Conservation (phyloP, 2,113 vertebrate species). For the Tupaia tana region DNA sequence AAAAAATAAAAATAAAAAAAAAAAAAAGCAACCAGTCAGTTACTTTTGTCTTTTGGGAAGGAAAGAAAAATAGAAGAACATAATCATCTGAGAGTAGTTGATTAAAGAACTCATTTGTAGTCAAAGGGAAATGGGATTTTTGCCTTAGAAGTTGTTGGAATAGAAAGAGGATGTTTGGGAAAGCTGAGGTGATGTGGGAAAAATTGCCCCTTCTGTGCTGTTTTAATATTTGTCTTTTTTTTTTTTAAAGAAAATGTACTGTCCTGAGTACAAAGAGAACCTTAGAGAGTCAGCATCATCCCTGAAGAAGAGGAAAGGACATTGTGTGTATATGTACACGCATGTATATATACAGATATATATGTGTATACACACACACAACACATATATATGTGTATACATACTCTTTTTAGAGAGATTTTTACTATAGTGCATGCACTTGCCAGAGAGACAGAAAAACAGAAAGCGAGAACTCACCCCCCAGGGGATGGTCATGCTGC, state of each 20-base stretch:
- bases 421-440: no score
- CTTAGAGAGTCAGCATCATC: not conserved
- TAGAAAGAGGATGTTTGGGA: not conserved
- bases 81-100: not conserved
- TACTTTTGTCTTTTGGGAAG: slow-evolving; percentile 10
- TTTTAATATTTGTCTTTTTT: no score
- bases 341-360: no score
- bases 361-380: no score
- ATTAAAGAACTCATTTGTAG: slow-evolving; percentile 40
- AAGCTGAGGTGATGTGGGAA: not conserved
- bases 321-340: not conserved
- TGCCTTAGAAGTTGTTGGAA: not conserved
- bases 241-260: not conserved
- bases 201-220: not conserved
- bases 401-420: no score
- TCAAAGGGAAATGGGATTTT: slow-evolving; percentile 5
- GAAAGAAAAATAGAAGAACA: slow-evolving; percentile 25
- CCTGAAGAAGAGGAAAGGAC: not conserved
- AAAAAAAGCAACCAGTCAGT: not conserved
- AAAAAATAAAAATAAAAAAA: no score
- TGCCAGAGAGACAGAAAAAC: no score
- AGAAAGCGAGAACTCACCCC: no score
- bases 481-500: no score
- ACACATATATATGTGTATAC: no score
- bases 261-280: not conserved